Conservation (phyloP, 2,113 vertebrate species). For the Mus spicilegus region DNA sequence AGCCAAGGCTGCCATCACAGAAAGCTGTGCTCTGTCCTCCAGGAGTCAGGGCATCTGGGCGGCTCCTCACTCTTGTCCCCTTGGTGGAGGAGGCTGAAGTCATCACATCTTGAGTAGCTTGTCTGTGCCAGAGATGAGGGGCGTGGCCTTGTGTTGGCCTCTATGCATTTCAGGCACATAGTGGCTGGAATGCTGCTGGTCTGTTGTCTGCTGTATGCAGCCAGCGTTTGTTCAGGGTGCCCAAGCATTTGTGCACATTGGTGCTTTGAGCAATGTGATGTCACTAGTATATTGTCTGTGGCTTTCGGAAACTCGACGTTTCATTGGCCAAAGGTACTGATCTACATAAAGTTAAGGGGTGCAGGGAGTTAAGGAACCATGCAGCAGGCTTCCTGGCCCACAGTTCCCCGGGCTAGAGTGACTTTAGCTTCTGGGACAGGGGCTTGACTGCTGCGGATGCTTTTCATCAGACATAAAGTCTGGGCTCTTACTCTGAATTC, state of each 20-base stretch:
- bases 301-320: neutral
- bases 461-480: neutral
- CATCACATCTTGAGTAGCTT: neutral
- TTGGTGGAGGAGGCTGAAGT: neutral
- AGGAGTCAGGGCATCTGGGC: neutral
- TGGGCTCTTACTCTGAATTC: neutral
- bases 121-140: neutral
- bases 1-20: neutral
- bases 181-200: neutral
- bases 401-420: neutral
- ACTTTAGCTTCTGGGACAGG: neutral
- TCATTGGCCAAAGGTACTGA: neutral
- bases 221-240: neutral
- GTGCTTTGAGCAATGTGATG: neutral
- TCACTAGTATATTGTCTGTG: neutral
- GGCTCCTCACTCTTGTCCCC: fast-evolving
- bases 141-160: neutral
- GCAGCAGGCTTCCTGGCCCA: neutral
- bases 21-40: neutral
- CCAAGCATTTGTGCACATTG: neutral
- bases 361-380: neutral
- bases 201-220: neutral
- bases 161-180: neutral
- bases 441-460: neutral
- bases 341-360: neutral